phyloP scores from a whole-genome alignment of 2,888 invertebrate genomes.

The Lycaena phlaeas region DNA sequence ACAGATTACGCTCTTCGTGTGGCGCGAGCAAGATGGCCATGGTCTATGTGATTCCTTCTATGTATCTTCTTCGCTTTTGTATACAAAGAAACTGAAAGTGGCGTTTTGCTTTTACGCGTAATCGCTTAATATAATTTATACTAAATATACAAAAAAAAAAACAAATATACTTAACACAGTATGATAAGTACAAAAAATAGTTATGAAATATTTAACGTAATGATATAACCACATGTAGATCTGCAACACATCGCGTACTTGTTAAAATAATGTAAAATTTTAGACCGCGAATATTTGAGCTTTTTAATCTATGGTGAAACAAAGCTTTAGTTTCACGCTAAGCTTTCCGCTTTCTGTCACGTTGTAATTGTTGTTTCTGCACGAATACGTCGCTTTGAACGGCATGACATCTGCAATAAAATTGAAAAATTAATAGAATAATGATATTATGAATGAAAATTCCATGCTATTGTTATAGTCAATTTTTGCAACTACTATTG shows the following conservation, averaged over 20 bases:
- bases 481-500: too few species aligned
- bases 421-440: too few species aligned
- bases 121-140: background rate
- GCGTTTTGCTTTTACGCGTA: slow-evolving; percentile 18
- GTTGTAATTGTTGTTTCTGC: slow-evolving; percentile 3
- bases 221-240: too few species aligned
- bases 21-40: slow-evolving; percentile 70
- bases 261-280: too few species aligned
- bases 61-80: slow-evolving; percentile 35
- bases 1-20: slow-evolving; percentile 37
- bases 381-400: background rate
- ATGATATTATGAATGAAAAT: too few species aligned
- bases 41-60: slow-evolving; percentile 46
- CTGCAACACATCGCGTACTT: too few species aligned
- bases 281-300: too few species aligned
- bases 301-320: too few species aligned
- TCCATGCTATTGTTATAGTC: too few species aligned
- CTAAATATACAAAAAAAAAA: too few species aligned
- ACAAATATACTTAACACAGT: background rate
- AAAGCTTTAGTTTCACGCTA: slow-evolving; percentile 30
- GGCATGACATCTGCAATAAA: too few species aligned
- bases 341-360: slow-evolving; percentile 42
- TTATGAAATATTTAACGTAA: too few species aligned
- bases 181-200: background rate
- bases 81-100: slow-evolving; percentile 51